Base-by-base conservation (phyloP, 2,113 vertebrate species). In the Rhea americana region DNA sequence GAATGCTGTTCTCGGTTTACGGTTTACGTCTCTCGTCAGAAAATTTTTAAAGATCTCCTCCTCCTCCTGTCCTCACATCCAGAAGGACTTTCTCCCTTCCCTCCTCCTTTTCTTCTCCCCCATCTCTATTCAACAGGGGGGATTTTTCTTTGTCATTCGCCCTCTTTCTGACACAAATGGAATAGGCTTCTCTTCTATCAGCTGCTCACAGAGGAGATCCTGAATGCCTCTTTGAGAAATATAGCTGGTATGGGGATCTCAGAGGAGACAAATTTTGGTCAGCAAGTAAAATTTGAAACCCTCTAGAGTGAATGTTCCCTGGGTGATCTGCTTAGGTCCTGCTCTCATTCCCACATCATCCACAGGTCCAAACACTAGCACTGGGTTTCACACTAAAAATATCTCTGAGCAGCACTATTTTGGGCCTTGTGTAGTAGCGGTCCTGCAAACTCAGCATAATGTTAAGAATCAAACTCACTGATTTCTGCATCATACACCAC, bases 151-250 rank as follows among this genome's bases (percentile, higher is more conserved):
- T 96, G 89, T 95, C 77, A 76, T 92, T 92, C 70, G 53, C 56
- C 68, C 63, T 90, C 51, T 82, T 95, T 92, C 82, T 86, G 67
- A 87, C 78, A 92, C 82, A 92, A 80, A 93, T 87, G 32, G 93
- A 96, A 91, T 19, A 63, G 67, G 81, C 82, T 92, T 94, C 91
- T 95, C 91, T 94, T 92, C 87, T 66, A 66, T 95, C 94, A 93
- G 95, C 89, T 93, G 92, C 90, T 96, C 91, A 79, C 82, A 51
- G 89, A 70, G 39, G 20, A 93, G 67, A 91, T 59, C 86, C 9
- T 30, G 73, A 58, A 35, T 20, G 84, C 62, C 67, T 85, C 85
- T 89, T 39, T 70, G 75, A 70, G 75, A 93, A 93, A 73, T 41
- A n/a, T 6, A 82, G 81, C 71, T 79, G 88, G 72, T 55, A 77